Base-by-base conservation (phyloP, 2,113 vertebrate genomes). In the Anguilla rostrata region DNA sequence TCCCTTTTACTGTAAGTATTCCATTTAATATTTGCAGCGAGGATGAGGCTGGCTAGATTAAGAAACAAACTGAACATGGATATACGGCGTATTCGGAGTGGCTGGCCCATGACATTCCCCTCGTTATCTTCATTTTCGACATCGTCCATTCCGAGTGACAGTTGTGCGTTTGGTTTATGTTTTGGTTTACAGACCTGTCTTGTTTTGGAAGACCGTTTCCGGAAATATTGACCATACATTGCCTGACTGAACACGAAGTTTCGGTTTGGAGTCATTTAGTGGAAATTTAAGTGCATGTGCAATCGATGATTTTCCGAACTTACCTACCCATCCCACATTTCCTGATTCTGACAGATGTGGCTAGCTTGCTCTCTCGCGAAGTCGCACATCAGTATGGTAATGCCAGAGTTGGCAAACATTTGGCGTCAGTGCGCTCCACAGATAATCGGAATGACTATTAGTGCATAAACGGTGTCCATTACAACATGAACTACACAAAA, bases 1-100 rank as follows among this genome's bases (percentile, higher is more conserved):
- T 96, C 86, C 96, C 97, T 2, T 99, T 99, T 92, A 99, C 98
- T 97, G 98, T 99, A 95, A 96, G 88, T 90, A 84, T 89, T 88
- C 88, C 87, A 89, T 88, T 89, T 93, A 88, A 88, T 84, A 87
- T 91, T 83, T 83, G 57, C 86, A 83, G 71, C 63, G 82, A 81
- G 57, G 3, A n/a, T n/a, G 26, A 12, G 29, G 71, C n/a, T 75
- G 26, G 71, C n/a, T 5, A 80, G 71, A 0, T 80, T 39, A 22
- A 75, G n/a, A 29, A 75, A 26, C 71, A 34, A 75, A 75, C 71
- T 92, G 90, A 89, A 88, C 88, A 81, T 78, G 83, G 3, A 29
- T 53, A 53, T n/a, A 34, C 71, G 49, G 86, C 71, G 71, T 75
- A 75, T 75, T 75, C 29, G 43, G 71, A 20, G 82, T 81, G 86